Base-by-base conservation (phyloP, 1,140 invertebrate species). In the Watersipora subatra region DNA sequence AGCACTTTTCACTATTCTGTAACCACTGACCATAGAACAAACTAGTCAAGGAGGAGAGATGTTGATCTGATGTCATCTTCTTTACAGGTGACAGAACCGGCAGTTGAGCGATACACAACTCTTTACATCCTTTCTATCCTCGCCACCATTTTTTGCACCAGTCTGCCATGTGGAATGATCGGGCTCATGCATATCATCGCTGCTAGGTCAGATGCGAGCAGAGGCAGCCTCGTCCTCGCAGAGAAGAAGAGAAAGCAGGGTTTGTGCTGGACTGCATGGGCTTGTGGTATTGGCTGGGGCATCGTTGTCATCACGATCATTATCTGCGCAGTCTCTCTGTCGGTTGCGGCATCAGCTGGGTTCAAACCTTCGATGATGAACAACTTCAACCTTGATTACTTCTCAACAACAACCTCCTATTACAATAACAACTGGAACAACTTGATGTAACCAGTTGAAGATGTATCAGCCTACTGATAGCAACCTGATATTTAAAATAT, bases 171-270 rank as follows among this genome's bases (percentile, higher is more conserved):
- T 46, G 34, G 34, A 12, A 7, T 66, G 22, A 66, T 66, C 30
- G 61, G 1, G 22, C 63, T 66, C 22, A 66, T 66, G 20, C 63
- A 62, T 57, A 61, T 61, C 57, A 65, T 65, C 57, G 57, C 57
- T 55, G 57, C 57, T 27, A 46, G 61, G 1, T 1, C 57, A 26
- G 46, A 1, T 57, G 28, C 1, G 57, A 62, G 61, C 57, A 62
- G 59, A 56, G 34, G 59, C 55, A 62, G 61, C 22, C 7, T 63
- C 27, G 27, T 26, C 27, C 15, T 64, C 19, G 22, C 30, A 20
- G 1, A 66, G 3, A 19, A 15, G 61, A 28, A 30, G 59, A 27
- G 29, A 25, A 2, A 26, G 46, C 30, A 29, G 62, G 24, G 22
- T 1, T 7, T 12, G 19, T 28, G 1, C 55, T 19, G 57, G 28